Evolutionary conservation across 2,113 vertebrate genomes (phyloP), one percentile per base, ranked within the genome.

Genomic region (Halcyon malimbica): DNA sequence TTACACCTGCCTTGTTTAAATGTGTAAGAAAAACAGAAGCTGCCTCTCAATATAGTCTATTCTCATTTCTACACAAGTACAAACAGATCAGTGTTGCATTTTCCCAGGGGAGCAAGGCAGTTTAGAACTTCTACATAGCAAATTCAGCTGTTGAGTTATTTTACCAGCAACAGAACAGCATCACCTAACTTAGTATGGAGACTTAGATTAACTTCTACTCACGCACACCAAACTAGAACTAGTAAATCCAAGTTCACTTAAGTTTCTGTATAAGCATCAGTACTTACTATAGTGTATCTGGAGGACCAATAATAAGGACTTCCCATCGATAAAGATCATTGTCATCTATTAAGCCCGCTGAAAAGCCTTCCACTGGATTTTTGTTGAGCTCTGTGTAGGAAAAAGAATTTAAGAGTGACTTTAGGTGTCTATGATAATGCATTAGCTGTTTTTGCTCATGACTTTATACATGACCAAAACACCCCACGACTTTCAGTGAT

Each of bases 271-370:
- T 4, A 94, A 94, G 80, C 39, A 79, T 87, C 84, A 81, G 93
- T 98, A 99, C 99, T 99, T 99, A 99, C 99, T 99, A 99, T 63
- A 99, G 98, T 87, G 99, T 99, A 94, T 99, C 99, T 97, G 99
- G 99, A 96, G 99, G 99, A 59, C 99, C 99, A 83, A 99, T 99
- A 97, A 99, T 99, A 88, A 99, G 99, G 93, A 99, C 99, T 99
- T 99, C 99, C 99, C 99, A 99, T 98, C 99, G 99, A 98, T 99
- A 99, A 83, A 99, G 99, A 97, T 99, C 99, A 97, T 98, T 99
- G 98, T 99, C 99, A 97, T 99, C 99, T 97, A 99, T 99, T 97
- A 99, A 98, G 87, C 99, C 99, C 80, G 99, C 99, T 96, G 99
- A 99, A 98, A 99, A 99, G 91, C 99, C 99, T 98, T 99, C 99